A percentile compares a stretch with the other conserved stretches of the same genome.
These are phyloP conservation scores for Drosophila birchii DNA, from an alignment of 2,888 invertebrate genomes.

Conservation along the genomic window DNA sequence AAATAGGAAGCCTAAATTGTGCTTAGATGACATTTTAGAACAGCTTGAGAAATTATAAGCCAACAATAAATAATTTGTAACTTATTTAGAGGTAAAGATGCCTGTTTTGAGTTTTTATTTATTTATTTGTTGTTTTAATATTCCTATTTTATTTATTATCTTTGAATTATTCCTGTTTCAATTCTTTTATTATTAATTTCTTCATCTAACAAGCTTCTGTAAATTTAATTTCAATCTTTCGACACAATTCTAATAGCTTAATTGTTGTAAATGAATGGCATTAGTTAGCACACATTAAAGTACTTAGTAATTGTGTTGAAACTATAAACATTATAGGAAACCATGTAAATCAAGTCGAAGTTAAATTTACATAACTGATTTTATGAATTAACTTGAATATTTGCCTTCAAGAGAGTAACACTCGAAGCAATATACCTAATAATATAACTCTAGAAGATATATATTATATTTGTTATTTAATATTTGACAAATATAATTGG, in stretches of 20 bases:
- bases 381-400: neutral
- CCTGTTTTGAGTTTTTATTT: too few species aligned
- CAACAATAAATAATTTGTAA: neutral
- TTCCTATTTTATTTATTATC: too few species aligned
- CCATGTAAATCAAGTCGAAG: neutral
- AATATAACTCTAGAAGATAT: too few species aligned
- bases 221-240: neutral
- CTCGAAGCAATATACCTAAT: neutral
- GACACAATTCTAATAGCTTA: neutral
- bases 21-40: neutral
- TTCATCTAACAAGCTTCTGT: neutral
- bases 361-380: neutral
- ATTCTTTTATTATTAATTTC: neutral
- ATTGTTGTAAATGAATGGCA: constrained; percentile 1
- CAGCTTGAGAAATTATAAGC: neutral
- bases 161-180: neutral
- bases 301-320: neutral
- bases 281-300: neutral
- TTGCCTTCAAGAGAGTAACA: neutral
- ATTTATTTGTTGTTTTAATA: too few species aligned
- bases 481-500: too few species aligned
- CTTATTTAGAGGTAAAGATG: neutral
- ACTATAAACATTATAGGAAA: neutral
- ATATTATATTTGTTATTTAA: too few species aligned
- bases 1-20: neutral